Evolutionary conservation across 1,140 invertebrate genomes (phyloP).

Genomic region (Aleiodes sp.): DNA sequence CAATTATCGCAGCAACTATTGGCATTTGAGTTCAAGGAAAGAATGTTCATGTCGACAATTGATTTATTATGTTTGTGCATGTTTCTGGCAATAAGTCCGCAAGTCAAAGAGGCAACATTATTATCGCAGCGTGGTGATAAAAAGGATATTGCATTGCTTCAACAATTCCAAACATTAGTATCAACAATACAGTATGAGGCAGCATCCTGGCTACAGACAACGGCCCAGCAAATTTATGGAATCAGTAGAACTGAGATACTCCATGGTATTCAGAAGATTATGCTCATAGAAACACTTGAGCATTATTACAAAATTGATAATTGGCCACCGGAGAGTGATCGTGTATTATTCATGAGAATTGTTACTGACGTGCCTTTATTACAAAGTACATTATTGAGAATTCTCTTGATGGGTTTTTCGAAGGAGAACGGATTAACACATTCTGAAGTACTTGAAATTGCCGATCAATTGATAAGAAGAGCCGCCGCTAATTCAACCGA

Average conservation of each 20-base stretch:
- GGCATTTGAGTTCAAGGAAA: constrained; percentile 78
- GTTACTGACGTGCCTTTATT: constrained; percentile 88
- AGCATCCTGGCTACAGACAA: constrained; percentile 86
- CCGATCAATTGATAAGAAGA: constrained; percentile 84
- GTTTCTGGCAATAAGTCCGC: constrained; percentile 80
- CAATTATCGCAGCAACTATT: constrained; percentile 66
- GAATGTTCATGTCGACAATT: constrained; percentile 83
- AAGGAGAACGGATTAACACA: constrained; percentile 86
- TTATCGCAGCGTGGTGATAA: constrained; percentile 71
- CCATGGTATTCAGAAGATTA: constrained; percentile 85
- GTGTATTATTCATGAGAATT: constrained; percentile 79
- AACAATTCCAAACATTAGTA: constrained; percentile 76
- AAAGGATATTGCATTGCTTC: constrained; percentile 68
- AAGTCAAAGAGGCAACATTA: constrained; percentile 77
- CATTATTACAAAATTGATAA: constrained; percentile 92
- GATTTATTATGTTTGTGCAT: constrained; percentile 89
- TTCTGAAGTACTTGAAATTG: constrained; percentile 85
- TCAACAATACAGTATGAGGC: constrained; percentile 83
- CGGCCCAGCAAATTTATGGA: constrained; percentile 79
- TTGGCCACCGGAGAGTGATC: constrained; percentile 91
- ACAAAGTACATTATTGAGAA: constrained; percentile 82
- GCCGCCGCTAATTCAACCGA: constrained; percentile 79
- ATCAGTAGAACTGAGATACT: constrained; percentile 78
- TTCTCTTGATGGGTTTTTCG: constrained; percentile 85
- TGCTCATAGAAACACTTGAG: constrained; percentile 86